phyloP scores from a whole-genome alignment of 2,888 invertebrate species.

The Yponomeuta evonymella region DNA sequence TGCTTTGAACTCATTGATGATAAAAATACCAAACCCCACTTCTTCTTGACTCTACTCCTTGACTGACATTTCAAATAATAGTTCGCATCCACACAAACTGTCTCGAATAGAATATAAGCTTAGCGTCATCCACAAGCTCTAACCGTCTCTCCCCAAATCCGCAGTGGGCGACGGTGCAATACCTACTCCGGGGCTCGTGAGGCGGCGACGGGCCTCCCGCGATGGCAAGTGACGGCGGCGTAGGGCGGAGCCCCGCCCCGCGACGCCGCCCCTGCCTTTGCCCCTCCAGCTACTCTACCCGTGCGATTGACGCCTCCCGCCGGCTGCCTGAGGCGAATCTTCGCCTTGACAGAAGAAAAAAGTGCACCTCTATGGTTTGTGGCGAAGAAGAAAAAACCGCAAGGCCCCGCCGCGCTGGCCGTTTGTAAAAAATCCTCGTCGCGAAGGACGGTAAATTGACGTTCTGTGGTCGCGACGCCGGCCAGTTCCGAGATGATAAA shows the following conservation, averaged over 20 bases:
- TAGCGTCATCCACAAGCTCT: background rate
- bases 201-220: slow-evolving; percentile 81
- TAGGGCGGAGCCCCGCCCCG: slow-evolving; percentile 69
- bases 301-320: slow-evolving; percentile 27
- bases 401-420: background rate
- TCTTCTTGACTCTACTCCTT: too few species aligned
- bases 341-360: background rate
- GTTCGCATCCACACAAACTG: too few species aligned
- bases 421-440: background rate
- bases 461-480: background rate
- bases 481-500: too few species aligned
- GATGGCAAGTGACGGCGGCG: slow-evolving; percentile 85
- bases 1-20: too few species aligned
- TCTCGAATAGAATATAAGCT: too few species aligned
- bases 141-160: slow-evolving; percentile 18
- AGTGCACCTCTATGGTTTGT: background rate
- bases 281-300: slow-evolving; percentile 31
- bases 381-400: background rate
- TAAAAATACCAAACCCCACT: too few species aligned
- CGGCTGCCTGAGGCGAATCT: background rate
- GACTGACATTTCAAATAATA: too few species aligned
- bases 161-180: slow-evolving; percentile 52
- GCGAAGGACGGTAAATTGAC: background rate
- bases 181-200: slow-evolving; percentile 44
- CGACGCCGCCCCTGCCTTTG: slow-evolving; percentile 31